Evolutionary conservation across 2,888 invertebrate species (phyloP), one percentile per base, ranked within the genome.

Genomic region (Eucera pruinosa): DNA sequence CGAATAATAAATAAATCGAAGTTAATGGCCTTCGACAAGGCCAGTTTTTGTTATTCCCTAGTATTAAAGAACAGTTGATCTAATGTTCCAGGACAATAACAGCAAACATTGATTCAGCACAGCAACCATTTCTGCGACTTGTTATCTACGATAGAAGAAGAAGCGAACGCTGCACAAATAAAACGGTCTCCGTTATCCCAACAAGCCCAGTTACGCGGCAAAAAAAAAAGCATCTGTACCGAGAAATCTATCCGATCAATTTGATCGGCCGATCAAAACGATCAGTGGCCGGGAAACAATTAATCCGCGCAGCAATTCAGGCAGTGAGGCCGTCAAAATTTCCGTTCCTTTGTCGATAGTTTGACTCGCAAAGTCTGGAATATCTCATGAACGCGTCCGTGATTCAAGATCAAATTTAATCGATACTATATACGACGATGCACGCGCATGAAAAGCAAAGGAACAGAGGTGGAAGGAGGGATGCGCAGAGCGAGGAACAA

Each of bases 341-440:
- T 74, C 58, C 27, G 41, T 74, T 54, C 58, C 74, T 58, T 74
- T 60, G 74, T 52, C 64, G 18, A 11, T 43, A 11, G n/a, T 20
- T n/a, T 9, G 20, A 4, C 0, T 11, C 11, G 9, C 9, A 41
- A 23, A 20, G 23, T 33, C 1, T 13, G 1, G 25, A 11, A 25
- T 47, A 61, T 69, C 60, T 41, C 55, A 47, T 11, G 33, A 54
- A 54, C 52, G 43, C 57, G 36, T 33, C 9, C 45, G 30, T 43
- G 62, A 50, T 52, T 60, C 72, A 62, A 73, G 72, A 72, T 73
- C 25, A 62, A 73, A 72, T 73, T 25, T 73, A 62, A 72, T 62
- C 61, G 61, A 41, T 47, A 73, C 23, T 23, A 15, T 23, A 15
- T 41, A 23, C 41, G 30, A 11, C 36, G 36, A 36, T 36, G 36